These are phyloP conservation scores for Microplitis demolitor DNA, from an alignment of 1,140 invertebrate species.

Conservation along the genomic window DNA sequence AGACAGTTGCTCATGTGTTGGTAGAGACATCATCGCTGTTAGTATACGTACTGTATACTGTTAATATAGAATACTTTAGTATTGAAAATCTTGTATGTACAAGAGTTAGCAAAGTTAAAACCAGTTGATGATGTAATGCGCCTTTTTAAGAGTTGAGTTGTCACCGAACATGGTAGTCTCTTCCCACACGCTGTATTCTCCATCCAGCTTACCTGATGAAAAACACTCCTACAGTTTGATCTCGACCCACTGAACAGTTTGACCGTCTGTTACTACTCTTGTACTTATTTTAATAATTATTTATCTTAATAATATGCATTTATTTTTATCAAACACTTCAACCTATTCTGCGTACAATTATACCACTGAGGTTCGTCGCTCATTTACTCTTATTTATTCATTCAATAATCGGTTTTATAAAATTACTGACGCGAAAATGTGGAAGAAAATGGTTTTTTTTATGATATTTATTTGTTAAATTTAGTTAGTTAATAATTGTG, in stretches of 20 bases:
- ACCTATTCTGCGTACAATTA: conserved; percentile 30
- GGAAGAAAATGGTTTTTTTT: not conserved
- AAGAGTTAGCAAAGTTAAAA: conserved; percentile 36
- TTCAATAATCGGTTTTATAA: not conserved
- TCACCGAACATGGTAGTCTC: conserved; percentile 49
- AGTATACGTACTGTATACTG: conserved; percentile 22
- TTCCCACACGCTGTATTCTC: conserved; percentile 31
- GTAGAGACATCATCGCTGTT: conserved; percentile 18
- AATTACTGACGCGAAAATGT: not conserved
- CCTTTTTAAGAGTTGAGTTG: conserved; percentile 48
- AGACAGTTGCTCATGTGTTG: not conserved
- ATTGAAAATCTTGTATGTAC: not conserved
- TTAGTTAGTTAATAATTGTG: too few relatives aligned
- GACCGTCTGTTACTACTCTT: not conserved
- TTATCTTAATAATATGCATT: conserved; percentile 48
- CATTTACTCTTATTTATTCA: not conserved
- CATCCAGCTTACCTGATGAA: conserved; percentile 16
- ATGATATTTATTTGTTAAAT: not conserved
- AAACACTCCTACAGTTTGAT: conserved; percentile 32
- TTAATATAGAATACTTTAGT: too few relatives aligned
- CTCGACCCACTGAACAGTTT: conserved; percentile 30
- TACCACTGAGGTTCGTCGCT: conserved; percentile 36
- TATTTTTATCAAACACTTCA: conserved; percentile 44
- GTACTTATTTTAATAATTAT: not conserved
- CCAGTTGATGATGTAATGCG: conserved; percentile 59